phyloP scores from a whole-genome alignment of 2,113 vertebrate genomes.

The Ahaetulla prasina region DNA sequence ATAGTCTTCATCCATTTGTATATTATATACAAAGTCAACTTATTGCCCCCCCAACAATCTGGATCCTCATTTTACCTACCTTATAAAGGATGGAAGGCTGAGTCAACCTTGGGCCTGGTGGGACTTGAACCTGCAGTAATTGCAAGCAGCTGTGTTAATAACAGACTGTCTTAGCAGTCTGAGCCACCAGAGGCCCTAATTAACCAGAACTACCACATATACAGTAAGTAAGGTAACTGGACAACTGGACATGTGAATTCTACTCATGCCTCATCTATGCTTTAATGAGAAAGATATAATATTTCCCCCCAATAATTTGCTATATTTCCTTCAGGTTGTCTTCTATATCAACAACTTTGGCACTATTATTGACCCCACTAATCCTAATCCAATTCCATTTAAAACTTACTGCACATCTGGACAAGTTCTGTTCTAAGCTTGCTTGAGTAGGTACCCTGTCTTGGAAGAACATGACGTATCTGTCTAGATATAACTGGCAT shows the following conservation, averaged over 20 bases:
- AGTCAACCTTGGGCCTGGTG: no score
- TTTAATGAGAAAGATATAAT: not conserved
- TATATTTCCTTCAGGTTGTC: not conserved
- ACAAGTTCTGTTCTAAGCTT: slow-evolving; percentile 3
- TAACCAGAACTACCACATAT: not conserved
- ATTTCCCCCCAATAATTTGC: not conserved
- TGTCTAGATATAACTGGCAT: slow-evolving; percentile 39
- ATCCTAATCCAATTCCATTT: not conserved
- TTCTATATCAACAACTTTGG: not conserved
- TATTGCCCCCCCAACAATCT: no score
- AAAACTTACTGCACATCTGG: not conserved
- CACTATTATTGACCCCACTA: not conserved
- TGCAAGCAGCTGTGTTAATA: no score
- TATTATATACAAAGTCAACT: no score
- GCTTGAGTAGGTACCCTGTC: not conserved
- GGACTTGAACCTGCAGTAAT: no score
- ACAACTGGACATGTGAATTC: not conserved
- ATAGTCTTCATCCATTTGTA: no score
- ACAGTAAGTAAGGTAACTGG: not conserved
- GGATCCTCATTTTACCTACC: no score
- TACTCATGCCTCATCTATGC: not conserved
- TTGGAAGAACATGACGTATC: slow-evolving; percentile 33
- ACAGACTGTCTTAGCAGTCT: no score
- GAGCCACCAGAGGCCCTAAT: no score
- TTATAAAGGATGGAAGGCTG: no score